Evolutionary conservation across 2,113 vertebrate genomes (phyloP).

Genomic region (Aviceda subcristata): DNA sequence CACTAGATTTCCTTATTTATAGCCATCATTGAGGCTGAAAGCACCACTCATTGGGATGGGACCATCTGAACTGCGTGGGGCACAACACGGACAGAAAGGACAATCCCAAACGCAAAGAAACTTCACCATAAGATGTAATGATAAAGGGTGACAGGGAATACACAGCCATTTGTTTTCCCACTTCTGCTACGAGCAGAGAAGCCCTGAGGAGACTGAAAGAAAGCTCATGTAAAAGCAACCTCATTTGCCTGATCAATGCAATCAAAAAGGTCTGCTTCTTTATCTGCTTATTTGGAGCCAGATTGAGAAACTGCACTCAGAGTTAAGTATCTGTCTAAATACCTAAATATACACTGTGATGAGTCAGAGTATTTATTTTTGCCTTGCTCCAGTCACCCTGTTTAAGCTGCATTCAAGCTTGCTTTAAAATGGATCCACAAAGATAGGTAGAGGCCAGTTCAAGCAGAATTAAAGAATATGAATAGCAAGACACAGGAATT

Average conservation of each 20-base stretch:
- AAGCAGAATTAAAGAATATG: background rate
- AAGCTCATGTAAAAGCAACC: background rate
- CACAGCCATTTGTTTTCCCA: background rate
- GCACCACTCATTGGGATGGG: background rate
- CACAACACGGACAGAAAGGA: background rate
- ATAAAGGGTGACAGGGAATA: background rate
- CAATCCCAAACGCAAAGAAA: background rate
- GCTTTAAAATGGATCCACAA: background rate
- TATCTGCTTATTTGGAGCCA: background rate
- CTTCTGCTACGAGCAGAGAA: background rate
- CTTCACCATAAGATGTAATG: background rate
- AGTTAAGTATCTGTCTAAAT: background rate
- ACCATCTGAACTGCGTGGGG: rapidly evolving
- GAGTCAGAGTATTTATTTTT: constrained; percentile 13
- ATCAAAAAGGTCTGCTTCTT: background rate
- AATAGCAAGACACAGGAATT: background rate
- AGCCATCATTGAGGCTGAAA: background rate
- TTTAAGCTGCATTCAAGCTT: background rate
- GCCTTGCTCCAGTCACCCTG: background rate
- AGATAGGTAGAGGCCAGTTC: background rate
- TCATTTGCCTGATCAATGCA: background rate
- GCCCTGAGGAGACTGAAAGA: background rate
- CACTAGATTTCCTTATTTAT: background rate
- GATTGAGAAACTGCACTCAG: background rate
- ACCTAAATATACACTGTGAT: background rate